These are phyloP conservation scores for Desmophyllum pertusum DNA, from an alignment of 92 coral and sea anemone genomes.

Conservation along the genomic window DNA sequence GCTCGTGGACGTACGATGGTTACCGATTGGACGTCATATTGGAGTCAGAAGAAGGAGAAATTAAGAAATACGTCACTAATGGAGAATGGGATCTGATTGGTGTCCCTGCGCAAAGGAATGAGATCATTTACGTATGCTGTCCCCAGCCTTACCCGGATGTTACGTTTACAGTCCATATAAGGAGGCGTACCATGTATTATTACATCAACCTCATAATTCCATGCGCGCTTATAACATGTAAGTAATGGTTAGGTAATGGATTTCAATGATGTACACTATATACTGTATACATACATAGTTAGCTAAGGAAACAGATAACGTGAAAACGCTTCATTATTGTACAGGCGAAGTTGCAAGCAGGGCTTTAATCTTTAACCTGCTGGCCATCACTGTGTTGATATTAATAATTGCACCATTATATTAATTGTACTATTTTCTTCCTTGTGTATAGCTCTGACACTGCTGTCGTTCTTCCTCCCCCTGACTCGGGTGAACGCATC, in stretches of 20 bases:
- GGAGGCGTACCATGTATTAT: slow-evolving; percentile 80
- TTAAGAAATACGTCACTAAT: slow-evolving; percentile 71
- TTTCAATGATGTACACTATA: no score
- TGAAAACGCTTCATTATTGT: no score
- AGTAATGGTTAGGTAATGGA: no score
- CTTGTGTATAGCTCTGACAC: slow-evolving; percentile 50
- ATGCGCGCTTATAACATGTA: slow-evolving; percentile 89
- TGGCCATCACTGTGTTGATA: no score
- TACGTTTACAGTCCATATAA: slow-evolving; percentile 79
- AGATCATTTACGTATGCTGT: slow-evolving; percentile 80
- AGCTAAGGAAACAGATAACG: no score
- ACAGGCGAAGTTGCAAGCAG: no score
- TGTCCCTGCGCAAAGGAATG: slow-evolving; percentile 78
- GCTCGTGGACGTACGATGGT: slow-evolving; percentile 98
- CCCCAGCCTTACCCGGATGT: slow-evolving; percentile 94
- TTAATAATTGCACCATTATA: not conserved
- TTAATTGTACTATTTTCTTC: not conserved
- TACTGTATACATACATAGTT: no score
- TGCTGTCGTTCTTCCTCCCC: slow-evolving; percentile 83
- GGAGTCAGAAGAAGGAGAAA: slow-evolving; percentile 70
- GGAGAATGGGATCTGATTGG: slow-evolving; percentile 95
- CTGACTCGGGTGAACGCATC: slow-evolving; percentile 91
- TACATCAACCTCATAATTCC: slow-evolving; percentile 92
- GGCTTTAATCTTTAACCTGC: no score
- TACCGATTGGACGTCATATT: slow-evolving; percentile 78